Conservation (phyloP, 2,113 vertebrate species). For the Pterocles orientalis region DNA sequence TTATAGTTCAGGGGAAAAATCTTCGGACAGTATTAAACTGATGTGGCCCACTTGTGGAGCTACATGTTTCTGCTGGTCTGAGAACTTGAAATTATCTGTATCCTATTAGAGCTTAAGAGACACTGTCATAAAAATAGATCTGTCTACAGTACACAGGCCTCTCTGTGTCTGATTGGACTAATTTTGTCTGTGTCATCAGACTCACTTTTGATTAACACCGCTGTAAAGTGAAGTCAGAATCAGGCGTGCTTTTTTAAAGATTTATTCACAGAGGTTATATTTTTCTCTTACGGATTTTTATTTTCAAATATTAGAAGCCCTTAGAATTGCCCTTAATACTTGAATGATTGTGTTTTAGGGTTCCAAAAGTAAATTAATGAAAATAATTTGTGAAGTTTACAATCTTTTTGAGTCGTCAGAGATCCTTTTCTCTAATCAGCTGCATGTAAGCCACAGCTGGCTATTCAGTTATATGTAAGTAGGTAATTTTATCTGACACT, state of each 20-base stretch:
- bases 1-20: not conserved
- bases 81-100: not conserved
- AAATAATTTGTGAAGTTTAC: not conserved
- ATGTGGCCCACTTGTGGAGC: not conserved
- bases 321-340: not conserved
- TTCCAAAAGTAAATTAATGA: not conserved
- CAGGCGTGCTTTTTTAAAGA: not conserved
- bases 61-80: not conserved
- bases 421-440: not conserved
- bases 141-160: not conserved
- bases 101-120: conserved; percentile 18
- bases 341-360: not conserved
- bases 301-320: not conserved
- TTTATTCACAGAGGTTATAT: not conserved
- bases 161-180: not conserved
- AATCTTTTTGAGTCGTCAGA: not conserved
- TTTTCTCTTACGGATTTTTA: not conserved
- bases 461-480: not conserved
- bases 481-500: not conserved
- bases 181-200: not conserved
- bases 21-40: not conserved
- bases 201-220: not conserved
- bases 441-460: not conserved
- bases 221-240: not conserved
- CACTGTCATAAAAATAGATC: not conserved